Evolutionary conservation across 2,113 vertebrate genomes (phyloP).

Genomic region (Tauraco erythrolophus): DNA sequence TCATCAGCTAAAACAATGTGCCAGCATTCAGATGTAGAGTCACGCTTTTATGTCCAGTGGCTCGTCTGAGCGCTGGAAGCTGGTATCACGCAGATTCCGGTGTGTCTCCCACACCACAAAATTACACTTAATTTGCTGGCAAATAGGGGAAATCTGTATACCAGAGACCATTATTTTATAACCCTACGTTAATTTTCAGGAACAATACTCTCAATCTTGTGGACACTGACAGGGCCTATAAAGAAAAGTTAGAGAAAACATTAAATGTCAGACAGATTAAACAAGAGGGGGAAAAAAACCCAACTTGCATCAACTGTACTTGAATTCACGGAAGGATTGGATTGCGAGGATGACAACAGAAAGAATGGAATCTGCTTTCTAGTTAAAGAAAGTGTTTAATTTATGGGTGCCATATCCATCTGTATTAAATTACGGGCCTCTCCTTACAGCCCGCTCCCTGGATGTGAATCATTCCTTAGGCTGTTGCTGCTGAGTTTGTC

Average conservation of each 20-base stretch:
- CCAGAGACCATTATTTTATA: background rate
- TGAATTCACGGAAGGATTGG: background rate
- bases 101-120: background rate
- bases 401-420: background rate
- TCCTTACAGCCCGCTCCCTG: background rate
- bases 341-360: background rate
- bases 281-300: rapidly evolving
- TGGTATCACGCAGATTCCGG: background rate
- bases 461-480: background rate
- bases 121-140: background rate
- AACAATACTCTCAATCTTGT: background rate
- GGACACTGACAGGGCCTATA: background rate
- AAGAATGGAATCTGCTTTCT: background rate
- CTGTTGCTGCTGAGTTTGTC: background rate
- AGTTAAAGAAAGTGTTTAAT: background rate
- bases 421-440: background rate
- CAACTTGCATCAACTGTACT: background rate
- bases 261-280: background rate
- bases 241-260: background rate
- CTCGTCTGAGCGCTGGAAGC: background rate
- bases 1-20: conserved; percentile 3
- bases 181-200: background rate
- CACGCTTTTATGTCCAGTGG: background rate
- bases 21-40: background rate
- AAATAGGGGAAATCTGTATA: background rate